A percentile compares a stretch with the other conserved stretches of the same genome.
Evolutionary conservation across 2,113 vertebrate genomes (phyloP).

Genomic region (Thalassoma bifasciatum): DNA sequence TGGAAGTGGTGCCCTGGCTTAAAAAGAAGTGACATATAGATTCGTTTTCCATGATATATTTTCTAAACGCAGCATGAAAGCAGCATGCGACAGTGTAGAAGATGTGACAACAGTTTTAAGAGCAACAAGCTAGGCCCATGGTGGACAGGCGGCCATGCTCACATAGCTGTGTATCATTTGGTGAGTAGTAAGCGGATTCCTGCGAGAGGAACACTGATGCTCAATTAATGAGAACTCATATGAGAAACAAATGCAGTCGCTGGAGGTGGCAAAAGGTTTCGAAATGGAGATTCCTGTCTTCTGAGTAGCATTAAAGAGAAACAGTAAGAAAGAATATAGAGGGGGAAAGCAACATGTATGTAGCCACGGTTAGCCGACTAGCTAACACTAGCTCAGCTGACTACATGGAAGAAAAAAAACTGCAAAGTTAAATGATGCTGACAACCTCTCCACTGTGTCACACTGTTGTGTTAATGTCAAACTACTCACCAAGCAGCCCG

Average conservation of each 20-base stretch:
- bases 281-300: background rate
- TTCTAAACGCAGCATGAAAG: too few relatives aligned
- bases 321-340: background rate
- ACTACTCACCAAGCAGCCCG: background rate
- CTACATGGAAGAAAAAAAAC: slow-evolving; percentile 25
- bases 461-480: background rate
- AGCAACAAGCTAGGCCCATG: slow-evolving; percentile 77
- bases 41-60: too few relatives aligned
- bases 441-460: slow-evolving; percentile 23
- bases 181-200: slow-evolving; percentile 3
- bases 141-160: slow-evolving; percentile 47
- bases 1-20: too few relatives aligned
- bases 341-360: slow-evolving; percentile 59
- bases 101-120: background rate
- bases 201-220: background rate
- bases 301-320: background rate
- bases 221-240: too few relatives aligned
- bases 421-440: slow-evolving; percentile 24
- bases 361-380: slow-evolving; percentile 59
- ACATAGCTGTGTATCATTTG: slow-evolving; percentile 12
- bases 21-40: background rate
- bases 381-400: slow-evolving; percentile 63
- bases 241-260: background rate
- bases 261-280: background rate
- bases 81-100: background rate